Conservation (phyloP, 2,113 vertebrate species). For the Daphoenositta chrysoptera region DNA sequence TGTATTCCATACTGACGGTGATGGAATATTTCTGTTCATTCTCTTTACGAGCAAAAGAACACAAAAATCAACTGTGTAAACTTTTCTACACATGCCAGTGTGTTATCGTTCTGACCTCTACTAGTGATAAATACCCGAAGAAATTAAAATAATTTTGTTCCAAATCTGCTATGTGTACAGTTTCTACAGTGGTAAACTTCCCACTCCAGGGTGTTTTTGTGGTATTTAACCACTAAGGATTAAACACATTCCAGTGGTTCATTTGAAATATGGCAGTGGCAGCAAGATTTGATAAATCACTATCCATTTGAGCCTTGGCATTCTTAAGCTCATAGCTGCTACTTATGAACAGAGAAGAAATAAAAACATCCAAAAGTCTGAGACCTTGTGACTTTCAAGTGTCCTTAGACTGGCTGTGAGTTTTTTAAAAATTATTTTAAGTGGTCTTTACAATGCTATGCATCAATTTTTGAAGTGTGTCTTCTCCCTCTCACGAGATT, state of each 20-base stretch:
- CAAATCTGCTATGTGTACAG: background rate
- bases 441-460: background rate
- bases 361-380: background rate
- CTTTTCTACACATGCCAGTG: background rate
- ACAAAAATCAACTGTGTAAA: background rate
- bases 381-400: background rate
- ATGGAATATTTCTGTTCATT: background rate
- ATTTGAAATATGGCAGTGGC: background rate
- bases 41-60: background rate
- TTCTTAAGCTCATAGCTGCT: background rate
- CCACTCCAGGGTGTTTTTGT: background rate
- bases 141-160: background rate
- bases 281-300: background rate
- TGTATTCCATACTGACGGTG: background rate
- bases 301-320: background rate
- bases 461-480: background rate
- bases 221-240: background rate
- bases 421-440: background rate
- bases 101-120: background rate
- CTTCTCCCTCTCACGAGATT: background rate
- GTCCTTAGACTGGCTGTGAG: background rate
- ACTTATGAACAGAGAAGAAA: background rate
- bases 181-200: background rate
- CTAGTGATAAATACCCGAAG: background rate
- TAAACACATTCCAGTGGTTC: background rate